Base-by-base conservation (phyloP, 2,113 vertebrate genomes). In the Zeus faber region DNA sequence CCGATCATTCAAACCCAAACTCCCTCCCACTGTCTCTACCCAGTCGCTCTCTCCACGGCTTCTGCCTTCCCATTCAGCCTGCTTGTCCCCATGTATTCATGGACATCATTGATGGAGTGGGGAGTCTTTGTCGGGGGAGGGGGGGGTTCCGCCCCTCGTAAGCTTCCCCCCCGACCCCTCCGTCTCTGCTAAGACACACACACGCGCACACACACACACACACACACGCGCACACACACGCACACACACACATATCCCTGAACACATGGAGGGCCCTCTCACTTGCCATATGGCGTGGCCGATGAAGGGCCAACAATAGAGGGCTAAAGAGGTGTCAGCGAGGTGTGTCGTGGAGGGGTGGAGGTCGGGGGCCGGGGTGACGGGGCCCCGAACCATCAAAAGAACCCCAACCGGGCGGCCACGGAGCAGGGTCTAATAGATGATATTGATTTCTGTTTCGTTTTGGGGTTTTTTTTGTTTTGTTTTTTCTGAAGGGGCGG, bases 241-340 rank as follows among this genome's bases (percentile, higher is more conserved):
- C 50, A 14, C 53, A 39, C 56, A 24, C 58, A 62, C 66, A 51
- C 65, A 55, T 55, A 70, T 62, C 70, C 82, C 76, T n/a, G 9
- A 48, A 14, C 54, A 40, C 56, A 25, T 54, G 59, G 11, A 65
- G 65, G 68, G 73, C 83, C 74, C 85, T 81, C 91, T 88, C 91
- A 95, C 85, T 91, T 92, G 92, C 95, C 95, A 97, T 97, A 95
- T 96, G 95, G 91, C 90, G 78, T 77, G 57, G 52, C 66, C 67
- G 81, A 80, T 75, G 73, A 76, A 58, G 35, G 62, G 47, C 67
- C 49, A 79, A 85, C 84, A 86, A 89, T 83, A 70, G 80, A 76
- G 48, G 71, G 77, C 82, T 87, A 85, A 87, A 76, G 80, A 84
- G 81, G 77, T 85, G 84, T 81, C 80, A 76, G 65, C 22, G 47